Percentiles rank a stretch among this genome's conserved stretches.
Evolutionary conservation across 1,140 invertebrate genomes (phyloP).

Genomic region (Scaptodrosophila lebanonensis): DNA sequence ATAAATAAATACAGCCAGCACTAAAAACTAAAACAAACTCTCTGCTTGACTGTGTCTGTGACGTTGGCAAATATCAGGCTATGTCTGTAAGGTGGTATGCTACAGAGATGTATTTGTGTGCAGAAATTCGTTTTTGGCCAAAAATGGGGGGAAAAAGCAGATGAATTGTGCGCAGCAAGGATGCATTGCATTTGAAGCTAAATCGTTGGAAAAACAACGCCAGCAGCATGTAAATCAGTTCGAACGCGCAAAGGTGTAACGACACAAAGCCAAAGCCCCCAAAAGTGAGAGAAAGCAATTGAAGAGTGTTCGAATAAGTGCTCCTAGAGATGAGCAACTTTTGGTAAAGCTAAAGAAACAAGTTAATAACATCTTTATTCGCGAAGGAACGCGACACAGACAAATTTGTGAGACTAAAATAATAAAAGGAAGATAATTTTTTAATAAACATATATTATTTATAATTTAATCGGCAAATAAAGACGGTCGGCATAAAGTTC

Average conservation of each 20-base stretch:
- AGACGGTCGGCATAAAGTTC: too few relatives aligned
- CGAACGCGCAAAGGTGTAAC: conserved; percentile 18
- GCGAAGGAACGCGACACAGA: too few relatives aligned
- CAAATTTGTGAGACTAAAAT: too few relatives aligned
- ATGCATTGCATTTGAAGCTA: too few relatives aligned
- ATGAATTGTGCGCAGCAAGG: too few relatives aligned
- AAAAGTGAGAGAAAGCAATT: conserved; percentile 4
- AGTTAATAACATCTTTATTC: too few relatives aligned
- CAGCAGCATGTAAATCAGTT: conserved; percentile 59
- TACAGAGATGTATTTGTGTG: background rate
- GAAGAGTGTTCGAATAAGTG: conserved; percentile 28
- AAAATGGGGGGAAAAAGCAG: too few relatives aligned
- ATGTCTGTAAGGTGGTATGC: conserved; percentile 12
- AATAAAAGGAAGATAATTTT: too few relatives aligned
- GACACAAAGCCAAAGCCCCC: conserved; percentile 37
- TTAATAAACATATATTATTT: too few relatives aligned
- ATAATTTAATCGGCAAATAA: too few relatives aligned
- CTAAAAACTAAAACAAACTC: conserved; percentile 58
- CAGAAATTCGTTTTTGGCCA: conserved; percentile 22
- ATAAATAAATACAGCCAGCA: conserved; percentile 60
- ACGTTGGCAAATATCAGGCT: too few relatives aligned
- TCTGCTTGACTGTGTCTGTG: too few relatives aligned
- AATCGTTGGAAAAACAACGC: conserved; percentile 66
- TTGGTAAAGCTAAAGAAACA: background rate
- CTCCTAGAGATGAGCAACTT: conserved; percentile 16